Evolutionary conservation across 2,888 invertebrate species (phyloP).

Genomic region (Drosophila neonasuta): DNA sequence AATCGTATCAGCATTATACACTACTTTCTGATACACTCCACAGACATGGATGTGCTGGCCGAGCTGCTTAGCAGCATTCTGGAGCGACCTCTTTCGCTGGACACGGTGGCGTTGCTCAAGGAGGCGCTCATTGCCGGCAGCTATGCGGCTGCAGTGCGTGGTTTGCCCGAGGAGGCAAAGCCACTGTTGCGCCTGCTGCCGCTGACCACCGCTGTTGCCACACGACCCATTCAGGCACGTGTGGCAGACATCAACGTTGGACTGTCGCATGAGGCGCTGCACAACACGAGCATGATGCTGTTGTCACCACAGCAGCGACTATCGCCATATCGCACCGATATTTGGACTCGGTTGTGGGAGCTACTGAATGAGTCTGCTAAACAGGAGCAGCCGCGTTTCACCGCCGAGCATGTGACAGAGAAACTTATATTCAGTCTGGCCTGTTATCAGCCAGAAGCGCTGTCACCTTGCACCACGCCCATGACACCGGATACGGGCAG

Average conservation of each 20-base stretch:
- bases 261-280: conserved; percentile 88
- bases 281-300: conserved; percentile 92
- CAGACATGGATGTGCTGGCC: conserved; percentile 88
- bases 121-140: conserved; percentile 91
- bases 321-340: conserved; percentile 90
- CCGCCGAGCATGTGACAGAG: conserved; percentile 88
- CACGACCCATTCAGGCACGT: conserved; percentile 81
- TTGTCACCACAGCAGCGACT: conserved; percentile 92
- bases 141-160: conserved; percentile 87
- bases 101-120: conserved; percentile 85
- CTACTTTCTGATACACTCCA: conserved; percentile 90
- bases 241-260: conserved; percentile 84
- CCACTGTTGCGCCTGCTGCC: conserved; percentile 88
- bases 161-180: conserved; percentile 88
- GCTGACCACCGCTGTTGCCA: conserved; percentile 84
- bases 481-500: conserved; percentile 87
- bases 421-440: conserved; percentile 90
- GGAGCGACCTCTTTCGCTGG: conserved; percentile 85
- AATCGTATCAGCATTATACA: conserved; percentile 91
- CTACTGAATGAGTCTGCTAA: conserved; percentile 85
- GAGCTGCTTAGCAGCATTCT: conserved; percentile 87
- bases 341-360: conserved; percentile 92
- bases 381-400: conserved; percentile 86
- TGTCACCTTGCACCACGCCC: conserved; percentile 92
- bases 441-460: conserved; percentile 93